phyloP scores from a whole-genome alignment of 2,888 invertebrate species.

The Melipona bicolor region DNA sequence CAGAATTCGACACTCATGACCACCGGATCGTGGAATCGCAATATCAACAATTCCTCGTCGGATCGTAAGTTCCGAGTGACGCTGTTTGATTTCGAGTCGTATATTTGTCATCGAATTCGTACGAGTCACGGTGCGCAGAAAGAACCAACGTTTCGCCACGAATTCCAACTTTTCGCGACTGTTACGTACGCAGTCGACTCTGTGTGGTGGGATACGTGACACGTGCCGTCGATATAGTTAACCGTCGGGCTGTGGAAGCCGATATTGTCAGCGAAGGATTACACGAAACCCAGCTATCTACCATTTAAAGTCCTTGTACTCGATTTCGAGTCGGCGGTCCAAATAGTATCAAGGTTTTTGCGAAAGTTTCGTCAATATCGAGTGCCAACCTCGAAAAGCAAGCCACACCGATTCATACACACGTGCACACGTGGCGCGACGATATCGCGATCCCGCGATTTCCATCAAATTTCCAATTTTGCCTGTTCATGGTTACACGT shows the following conservation, averaged over 20 bases:
- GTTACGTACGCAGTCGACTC: background rate
- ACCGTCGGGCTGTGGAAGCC: background rate
- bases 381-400: too few species aligned
- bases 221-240: background rate
- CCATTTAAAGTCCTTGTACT: slow-evolving; percentile 5
- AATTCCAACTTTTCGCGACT: background rate
- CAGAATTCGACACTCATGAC: slow-evolving; percentile 32
- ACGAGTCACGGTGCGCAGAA: background rate
- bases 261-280: background rate
- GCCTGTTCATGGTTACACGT: background rate
- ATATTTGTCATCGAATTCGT: background rate
- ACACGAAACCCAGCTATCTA: background rate
- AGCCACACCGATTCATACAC: background rate
- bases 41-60: background rate
- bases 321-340: background rate
- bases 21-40: slow-evolving; percentile 25
- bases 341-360: slow-evolving; percentile 15
- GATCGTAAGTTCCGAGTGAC: background rate
- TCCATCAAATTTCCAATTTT: background rate
- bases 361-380: background rate
- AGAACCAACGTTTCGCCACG: background rate
- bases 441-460: background rate
- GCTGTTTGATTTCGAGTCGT: background rate
- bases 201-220: background rate
- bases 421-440: background rate